phyloP scores from a whole-genome alignment of 2,113 vertebrate species.

The Leucosticte australis region DNA sequence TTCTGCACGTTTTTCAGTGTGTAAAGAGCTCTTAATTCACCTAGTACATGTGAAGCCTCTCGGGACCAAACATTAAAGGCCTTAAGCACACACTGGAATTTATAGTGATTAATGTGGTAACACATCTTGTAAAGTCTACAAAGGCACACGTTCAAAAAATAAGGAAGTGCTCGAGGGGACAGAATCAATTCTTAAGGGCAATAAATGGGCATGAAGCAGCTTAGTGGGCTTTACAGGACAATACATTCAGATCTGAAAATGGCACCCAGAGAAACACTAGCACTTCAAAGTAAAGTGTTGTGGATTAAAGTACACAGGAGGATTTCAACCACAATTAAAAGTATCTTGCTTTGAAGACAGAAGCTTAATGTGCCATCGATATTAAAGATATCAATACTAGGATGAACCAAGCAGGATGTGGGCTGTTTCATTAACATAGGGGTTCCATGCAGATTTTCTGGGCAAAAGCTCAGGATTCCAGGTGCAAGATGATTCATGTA shows the following conservation, averaged over 20 bases:
- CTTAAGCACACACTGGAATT: background rate
- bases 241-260: background rate
- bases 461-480: background rate
- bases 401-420: background rate
- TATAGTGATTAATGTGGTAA: background rate
- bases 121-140: conserved; percentile 25
- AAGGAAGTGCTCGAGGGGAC: background rate
- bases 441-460: background rate
- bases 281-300: conserved; percentile 7
- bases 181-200: background rate
- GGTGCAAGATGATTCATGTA: background rate
- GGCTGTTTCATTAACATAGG: background rate
- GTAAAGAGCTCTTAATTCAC: background rate
- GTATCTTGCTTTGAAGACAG: background rate
- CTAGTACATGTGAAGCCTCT: background rate
- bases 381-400: background rate
- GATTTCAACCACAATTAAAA: background rate
- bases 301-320: background rate
- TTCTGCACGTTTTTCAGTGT: background rate
- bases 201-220: background rate
- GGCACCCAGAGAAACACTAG: background rate
- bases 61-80: conserved; percentile 12
- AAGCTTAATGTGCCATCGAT: background rate
- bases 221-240: background rate
- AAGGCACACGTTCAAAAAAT: background rate